Evolutionary conservation across 2,797 vertebrate species (phyloP), one percentile per base, ranked within the genome.

Genomic region (Falco peregrinus): DNA sequence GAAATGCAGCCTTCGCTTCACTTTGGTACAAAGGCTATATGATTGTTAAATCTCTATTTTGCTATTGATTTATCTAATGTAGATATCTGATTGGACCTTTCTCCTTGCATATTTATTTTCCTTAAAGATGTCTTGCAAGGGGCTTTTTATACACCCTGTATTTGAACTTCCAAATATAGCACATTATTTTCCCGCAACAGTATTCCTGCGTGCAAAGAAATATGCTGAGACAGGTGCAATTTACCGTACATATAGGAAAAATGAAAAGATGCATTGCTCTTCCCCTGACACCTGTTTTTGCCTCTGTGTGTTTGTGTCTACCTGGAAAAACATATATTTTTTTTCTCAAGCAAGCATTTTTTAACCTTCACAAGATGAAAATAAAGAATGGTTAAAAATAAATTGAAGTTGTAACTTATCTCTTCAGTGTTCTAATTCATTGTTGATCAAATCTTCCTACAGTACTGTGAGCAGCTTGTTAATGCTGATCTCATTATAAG

Each of bases 381-480:
- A 43, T 45, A 83, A 87, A 68, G 29, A 92, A 80, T 13, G 10
- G 37, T 87, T 94, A 75, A 75, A 91, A 94, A 92, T 56, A 92
- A 92, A 65, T 79, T 88, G 48, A 91, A 90, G 20, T 90, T 95
- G 43, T 87, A 87, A 81, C 7, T 84, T 90, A 69, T 84, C 45
- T 92, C 59, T 93, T 83, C 84, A 77, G 1, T 81, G 64, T 63
- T 96, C 54, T 89, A 86, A 85, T 91, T 85, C 24, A 64, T 57
- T 92, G 71, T 71, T 93, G 88, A 96, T 95, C n/a, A 87, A 77
- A 89, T 95, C 83, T 93, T 90, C 47, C 67, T 84, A 17, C 26
- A 67, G 48, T 87, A 89, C 37, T 90, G 76, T 60, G 31, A 92
- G 79, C 37, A 86, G 45, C 64, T 87, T 84, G 71, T 87, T 96